Evolutionary conservation across 2,113 vertebrate genomes (phyloP).

Genomic region (Lophura nycthemera): DNA sequence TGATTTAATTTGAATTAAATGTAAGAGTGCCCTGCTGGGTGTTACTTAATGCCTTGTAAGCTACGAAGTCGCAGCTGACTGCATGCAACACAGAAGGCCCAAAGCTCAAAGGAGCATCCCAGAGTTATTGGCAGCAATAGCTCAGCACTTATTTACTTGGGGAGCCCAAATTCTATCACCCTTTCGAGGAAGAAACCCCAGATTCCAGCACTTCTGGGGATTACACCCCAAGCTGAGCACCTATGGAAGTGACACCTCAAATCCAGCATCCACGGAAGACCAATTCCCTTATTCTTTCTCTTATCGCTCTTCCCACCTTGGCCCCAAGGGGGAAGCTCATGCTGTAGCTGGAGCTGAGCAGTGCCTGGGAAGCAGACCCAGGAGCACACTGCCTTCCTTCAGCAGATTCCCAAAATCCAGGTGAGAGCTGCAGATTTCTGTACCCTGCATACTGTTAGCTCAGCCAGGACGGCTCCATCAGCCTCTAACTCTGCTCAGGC

Average conservation of each 20-base stretch:
- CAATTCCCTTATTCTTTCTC: neutral
- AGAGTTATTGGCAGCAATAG: neutral
- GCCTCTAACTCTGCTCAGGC: neutral
- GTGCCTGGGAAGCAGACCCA: fast-evolving
- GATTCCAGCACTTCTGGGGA: no score
- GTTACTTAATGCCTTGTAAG: conserved; percentile 26
- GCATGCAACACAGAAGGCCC: neutral
- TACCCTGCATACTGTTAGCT: neutral
- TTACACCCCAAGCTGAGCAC: no score
- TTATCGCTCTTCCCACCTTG: fast-evolving
- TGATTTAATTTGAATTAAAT: conserved; percentile 18
- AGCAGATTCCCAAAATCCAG: neutral
- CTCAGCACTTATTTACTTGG: neutral
- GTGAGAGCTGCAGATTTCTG: neutral
- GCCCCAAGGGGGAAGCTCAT: neutral
- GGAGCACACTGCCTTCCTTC: neutral
- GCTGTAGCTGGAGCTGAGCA: neutral
- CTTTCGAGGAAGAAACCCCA: no score
- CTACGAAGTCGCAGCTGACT: neutral
- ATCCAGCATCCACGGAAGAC: no score
- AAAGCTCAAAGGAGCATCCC: neutral
- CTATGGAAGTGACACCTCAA: no score
- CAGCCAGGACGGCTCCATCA: neutral
- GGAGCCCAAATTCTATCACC: no score
- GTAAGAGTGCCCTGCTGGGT: neutral